Conservation (phyloP, 2,113 vertebrate genomes). For the Erpornis zantholeuca region DNA sequence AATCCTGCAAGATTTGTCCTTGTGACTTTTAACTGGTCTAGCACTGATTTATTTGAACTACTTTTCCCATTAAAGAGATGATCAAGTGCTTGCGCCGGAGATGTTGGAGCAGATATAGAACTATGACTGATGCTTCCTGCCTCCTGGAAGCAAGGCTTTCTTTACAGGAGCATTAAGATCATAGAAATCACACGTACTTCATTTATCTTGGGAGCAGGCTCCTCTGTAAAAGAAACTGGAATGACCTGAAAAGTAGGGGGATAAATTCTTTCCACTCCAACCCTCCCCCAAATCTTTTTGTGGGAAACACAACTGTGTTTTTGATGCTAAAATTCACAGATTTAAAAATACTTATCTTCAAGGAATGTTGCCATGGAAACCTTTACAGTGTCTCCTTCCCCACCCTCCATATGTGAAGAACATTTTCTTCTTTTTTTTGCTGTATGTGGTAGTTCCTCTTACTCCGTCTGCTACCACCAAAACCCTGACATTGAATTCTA, state of each 20-base stretch:
- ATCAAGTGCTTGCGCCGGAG: background rate
- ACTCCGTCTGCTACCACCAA: background rate
- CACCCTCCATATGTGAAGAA: slow-evolving; percentile 56
- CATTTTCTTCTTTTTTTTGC: slow-evolving; percentile 56
- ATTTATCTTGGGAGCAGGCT: background rate
- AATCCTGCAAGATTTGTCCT: background rate
- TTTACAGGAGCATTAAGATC: background rate
- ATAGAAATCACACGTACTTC: background rate
- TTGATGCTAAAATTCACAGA: slow-evolving; percentile 73
- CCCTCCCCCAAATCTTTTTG: slow-evolving; percentile 53
- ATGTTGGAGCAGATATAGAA: background rate
- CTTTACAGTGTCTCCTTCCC: slow-evolving; percentile 57
- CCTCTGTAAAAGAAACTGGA: slow-evolving; percentile 31
- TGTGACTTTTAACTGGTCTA: background rate
- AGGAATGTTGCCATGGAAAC: slow-evolving; percentile 77
- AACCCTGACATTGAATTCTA: slow-evolving; percentile 16
- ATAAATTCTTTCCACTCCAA: slow-evolving; percentile 33
- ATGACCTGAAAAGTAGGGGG: slow-evolving; percentile 28
- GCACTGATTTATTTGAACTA: background rate
- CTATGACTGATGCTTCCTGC: background rate
- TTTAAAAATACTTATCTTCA: slow-evolving; percentile 79
- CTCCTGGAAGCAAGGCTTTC: background rate
- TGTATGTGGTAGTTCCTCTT: slow-evolving; percentile 60
- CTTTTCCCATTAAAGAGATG: slow-evolving; percentile 19
- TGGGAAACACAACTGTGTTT: slow-evolving; percentile 71